Base-by-base conservation (phyloP, 2,888 invertebrate species). In the Pachydiplax longipennis region DNA sequence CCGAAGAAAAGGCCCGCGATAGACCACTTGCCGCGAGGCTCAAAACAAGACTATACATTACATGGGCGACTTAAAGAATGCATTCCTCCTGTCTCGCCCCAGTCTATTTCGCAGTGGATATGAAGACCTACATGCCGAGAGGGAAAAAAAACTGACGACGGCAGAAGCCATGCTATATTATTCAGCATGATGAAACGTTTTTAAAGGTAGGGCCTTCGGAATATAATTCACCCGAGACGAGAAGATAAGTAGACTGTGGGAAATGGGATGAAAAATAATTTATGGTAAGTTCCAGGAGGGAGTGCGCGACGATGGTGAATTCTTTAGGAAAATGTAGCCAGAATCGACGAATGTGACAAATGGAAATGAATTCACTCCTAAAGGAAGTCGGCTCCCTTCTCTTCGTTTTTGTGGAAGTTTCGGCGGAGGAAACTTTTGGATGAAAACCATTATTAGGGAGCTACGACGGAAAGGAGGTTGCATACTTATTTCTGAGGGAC, bases 171-270 rank as follows among this genome's bases (percentile, higher is more conserved):
- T 25, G 73, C 31, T 73, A 73, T 73, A 73, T 73, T 31, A 31
- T 73, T 58, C 53, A 83, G 53, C 35, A 58, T 35, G 58, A 61
- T n/a, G 65, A 48, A 65, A 65, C 61, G 87, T 12, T 61, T 87
- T 61, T 87, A 40, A 87, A 87, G 61, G 61, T 65, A 82, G 58
- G 37, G 35, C 8, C 83, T 83, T 83, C 15, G 58, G 87, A 87
- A 87, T 61, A 87, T 87, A 87, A 87, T 87, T 61, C 87, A 22
- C 61, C 61, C 37, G 12, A 61, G 35, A 83, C 22, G 53, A 65
- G 73, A 73, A 31, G 87, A 65, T 87, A 87, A 87, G 65, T 61
- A 87, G 61, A 61, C 65, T n/a, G 87, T 40, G 37, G 87, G 87
- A 87, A 61, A 87, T 58, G 37, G 37, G 65, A 13, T n/a, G 61